Evolutionary conservation across 2,797 vertebrate species (phyloP).

Genomic region (Hyperoplus lanceolatus): DNA sequence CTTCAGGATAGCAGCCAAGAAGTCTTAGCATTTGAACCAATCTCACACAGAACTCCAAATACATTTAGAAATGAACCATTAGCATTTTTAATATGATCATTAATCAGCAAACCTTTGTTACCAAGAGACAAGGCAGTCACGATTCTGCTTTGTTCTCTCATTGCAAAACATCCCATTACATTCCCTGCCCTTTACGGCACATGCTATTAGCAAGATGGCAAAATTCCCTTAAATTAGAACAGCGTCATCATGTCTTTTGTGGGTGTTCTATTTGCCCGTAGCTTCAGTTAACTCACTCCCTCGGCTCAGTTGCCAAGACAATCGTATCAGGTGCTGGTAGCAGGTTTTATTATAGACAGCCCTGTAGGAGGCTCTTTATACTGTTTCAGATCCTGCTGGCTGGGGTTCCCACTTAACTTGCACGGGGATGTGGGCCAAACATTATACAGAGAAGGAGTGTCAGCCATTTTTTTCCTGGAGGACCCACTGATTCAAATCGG

Average conservation of each 20-base stretch:
- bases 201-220: background rate
- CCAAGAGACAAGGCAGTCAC: background rate
- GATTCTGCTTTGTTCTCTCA: conserved; percentile 4
- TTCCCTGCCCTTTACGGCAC: conserved; percentile 4
- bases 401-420: background rate
- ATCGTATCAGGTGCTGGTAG: conserved; percentile 38
- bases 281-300: conserved; percentile 15
- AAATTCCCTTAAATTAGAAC: conserved; percentile 5
- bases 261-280: background rate
- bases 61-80: background rate
- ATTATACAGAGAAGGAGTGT: conserved; percentile 17
- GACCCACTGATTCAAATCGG: conserved; percentile 27
- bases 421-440: conserved; percentile 31
- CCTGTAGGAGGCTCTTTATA: conserved; percentile 34
- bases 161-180: background rate
- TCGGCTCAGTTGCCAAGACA: conserved; percentile 25
- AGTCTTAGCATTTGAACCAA: background rate
- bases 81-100: conserved; percentile 9
- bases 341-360: conserved; percentile 27
- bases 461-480: conserved; percentile 24
- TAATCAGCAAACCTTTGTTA: conserved; percentile 15
- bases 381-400: background rate
- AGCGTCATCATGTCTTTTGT: conserved; percentile 1
- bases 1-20: background rate
- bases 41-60: background rate